A percentile compares a stretch with the other conserved stretches of the same genome.
phyloP scores from a whole-genome alignment of 2,797 vertebrate species.

The Loriculus beryllinus region DNA sequence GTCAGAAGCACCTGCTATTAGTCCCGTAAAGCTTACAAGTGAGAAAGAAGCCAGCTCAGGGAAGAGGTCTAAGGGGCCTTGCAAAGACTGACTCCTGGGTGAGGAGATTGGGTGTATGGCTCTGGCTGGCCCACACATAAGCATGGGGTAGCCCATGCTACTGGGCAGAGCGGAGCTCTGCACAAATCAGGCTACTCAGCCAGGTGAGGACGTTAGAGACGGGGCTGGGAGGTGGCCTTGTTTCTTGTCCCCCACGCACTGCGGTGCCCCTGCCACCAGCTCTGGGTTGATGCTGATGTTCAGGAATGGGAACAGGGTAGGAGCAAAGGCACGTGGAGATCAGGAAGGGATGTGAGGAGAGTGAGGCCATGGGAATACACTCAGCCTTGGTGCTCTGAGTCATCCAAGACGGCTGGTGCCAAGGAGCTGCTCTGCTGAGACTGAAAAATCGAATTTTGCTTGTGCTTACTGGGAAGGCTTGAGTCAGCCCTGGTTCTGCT shows the following conservation, averaged over 20 bases:
- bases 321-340: not conserved
- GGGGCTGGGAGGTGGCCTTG: not conserved
- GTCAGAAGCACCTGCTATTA: not conserved
- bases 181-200: not conserved
- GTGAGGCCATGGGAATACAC: not conserved
- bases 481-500: conserved; percentile 42
- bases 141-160: not conserved
- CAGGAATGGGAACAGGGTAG: not conserved
- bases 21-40: not conserved
- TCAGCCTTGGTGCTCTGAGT: conserved; percentile 32
- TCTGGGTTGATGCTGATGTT: not conserved
- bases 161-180: not conserved
- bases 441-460: conserved; percentile 47
- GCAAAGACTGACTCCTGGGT: not conserved
- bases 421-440: not conserved
- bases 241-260: not conserved
- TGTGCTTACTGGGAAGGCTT: conserved; percentile 45
- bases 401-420: conserved; percentile 45
- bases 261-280: accelerated
- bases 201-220: not conserved
- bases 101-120: not conserved
- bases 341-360: not conserved
- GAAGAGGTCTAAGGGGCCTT: not conserved
- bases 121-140: not conserved
- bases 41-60: not conserved